Base-by-base conservation (phyloP, 2,888 invertebrate species). In the Chelonus formosanus region DNA sequence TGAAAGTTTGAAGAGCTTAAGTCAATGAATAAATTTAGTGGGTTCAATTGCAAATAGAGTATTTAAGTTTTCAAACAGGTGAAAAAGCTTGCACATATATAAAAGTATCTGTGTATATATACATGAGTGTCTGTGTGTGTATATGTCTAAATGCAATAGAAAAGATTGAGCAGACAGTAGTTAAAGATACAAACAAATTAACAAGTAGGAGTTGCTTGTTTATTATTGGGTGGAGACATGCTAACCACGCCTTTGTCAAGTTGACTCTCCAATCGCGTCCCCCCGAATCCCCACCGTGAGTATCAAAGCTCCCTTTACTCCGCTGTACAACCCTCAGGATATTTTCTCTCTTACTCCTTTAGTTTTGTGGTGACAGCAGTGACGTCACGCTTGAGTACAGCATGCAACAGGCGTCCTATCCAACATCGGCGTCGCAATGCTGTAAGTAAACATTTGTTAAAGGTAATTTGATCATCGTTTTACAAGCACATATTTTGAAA, bases 361-460 rank as follows among this genome's bases (percentile, higher is more conserved):
- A 67, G 65, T 65, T 69, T 66, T 72, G 71, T 67, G 68, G 72
- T 69, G 63, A 40, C 44, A 10, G 68, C 52, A 43, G 68, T 78
- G 80, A 81, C 81, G 79, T 80, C 81, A 79, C 74, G 71, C 69
- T 54, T 67, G 70, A 72, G 71, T 62, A 67, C 64, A 62, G 72
- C 81, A 80, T 83, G 83, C 83, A 83, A 83, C 83, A 83, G 83
- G 83, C 83, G 80, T 78, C 79, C 76, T 70, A 60, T 67, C 62
- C 61, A 60, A 47, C 57, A 48, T 32, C 35, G 50, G 35, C n/a
- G 52, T 52, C 40, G 40, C 40, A 6, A 40, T 6, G 40, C 6
- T 40, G 40, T 40, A 40, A 40, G 40, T 40, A 40, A 40, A 40
- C 40, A 40, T 40, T 40, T 40, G 6, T 40, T 40, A 40, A 40